Percentiles rank a stretch among this genome's conserved stretches.
These are phyloP conservation scores for Distichodus sexfasciatus DNA, from an alignment of 2,797 vertebrate genomes.

Conservation along the genomic window DNA sequence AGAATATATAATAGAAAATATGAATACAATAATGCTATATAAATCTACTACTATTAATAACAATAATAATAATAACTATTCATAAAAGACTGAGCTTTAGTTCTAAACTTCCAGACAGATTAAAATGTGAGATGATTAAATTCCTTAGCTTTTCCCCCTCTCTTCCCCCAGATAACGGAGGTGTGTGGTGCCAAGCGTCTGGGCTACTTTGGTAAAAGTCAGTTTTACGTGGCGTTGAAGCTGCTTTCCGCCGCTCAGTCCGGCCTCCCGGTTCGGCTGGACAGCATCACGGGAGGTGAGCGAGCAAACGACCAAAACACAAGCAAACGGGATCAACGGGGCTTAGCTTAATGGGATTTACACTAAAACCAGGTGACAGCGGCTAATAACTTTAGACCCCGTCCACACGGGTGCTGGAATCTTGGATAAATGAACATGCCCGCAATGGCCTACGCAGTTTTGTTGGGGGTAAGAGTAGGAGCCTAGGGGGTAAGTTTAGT, in stretches of 20 bases:
- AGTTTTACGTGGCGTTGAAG: conserved; percentile 92
- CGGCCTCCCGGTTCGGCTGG: conserved; percentile 83
- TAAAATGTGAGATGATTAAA: too few relatives aligned
- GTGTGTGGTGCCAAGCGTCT: conserved; percentile 88
- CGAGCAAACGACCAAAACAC: conserved; percentile 49
- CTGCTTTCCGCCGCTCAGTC: conserved; percentile 88
- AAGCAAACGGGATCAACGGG: conserved; percentile 62
- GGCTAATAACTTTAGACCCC: too few relatives aligned
- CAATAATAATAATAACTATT: too few relatives aligned
- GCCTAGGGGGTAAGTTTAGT: too few relatives aligned
- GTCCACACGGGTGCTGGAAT: neutral
- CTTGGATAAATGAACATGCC: neutral
- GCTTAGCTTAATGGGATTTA: conserved; percentile 67
- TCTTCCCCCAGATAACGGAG: conserved; percentile 82
- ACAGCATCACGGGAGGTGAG: conserved; percentile 87
- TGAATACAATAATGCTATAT: too few relatives aligned
- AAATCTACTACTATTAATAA: too few relatives aligned
- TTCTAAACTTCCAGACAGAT: too few relatives aligned
- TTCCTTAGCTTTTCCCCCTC: too few relatives aligned
- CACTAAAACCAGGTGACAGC: conserved; percentile 64
- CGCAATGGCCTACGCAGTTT: too few relatives aligned
- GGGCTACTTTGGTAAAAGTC: conserved; percentile 87
- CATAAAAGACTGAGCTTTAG: too few relatives aligned
- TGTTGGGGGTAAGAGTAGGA: too few relatives aligned
- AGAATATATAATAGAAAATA: too few relatives aligned